Evolutionary conservation across 2,888 invertebrate genomes (phyloP), one percentile per base, ranked within the genome.

Genomic region (Scaptomyza polygonia): DNA sequence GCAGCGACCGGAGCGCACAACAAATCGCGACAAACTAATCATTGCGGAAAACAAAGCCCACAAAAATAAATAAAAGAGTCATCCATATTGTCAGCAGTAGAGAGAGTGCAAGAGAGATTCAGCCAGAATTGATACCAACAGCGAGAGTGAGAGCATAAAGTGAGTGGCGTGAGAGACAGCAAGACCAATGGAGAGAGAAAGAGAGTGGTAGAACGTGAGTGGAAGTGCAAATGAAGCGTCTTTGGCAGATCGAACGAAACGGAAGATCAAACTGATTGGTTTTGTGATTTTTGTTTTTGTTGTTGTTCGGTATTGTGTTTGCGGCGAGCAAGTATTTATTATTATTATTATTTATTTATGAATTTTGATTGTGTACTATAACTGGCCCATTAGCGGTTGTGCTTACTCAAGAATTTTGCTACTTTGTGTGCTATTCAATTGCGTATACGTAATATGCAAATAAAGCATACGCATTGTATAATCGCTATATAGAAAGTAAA

Each of bases 21-120:
- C 45, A 57, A 67, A 81, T 54, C 49, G 66, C 77, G 70, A 73
- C 76, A 69, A 81, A 82, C 82, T 87, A 81, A 84, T 65, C 64
- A 39, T 9, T 2, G 39, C 16, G 70, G 39, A 14, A 64, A 57
- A 54, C 57, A 59, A 34, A 45, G 49, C 54, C 16, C 39, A 39
- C 49, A 61, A 25, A 25, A 32, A 53, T 49, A 53, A 48, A 34
- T 6, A 6, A 34, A 66, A 62, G 58, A 74, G 67, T 53, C 78
- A 63, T 61, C 55, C 66, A 55, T 55, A 71, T 63, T 63, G 65
- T 56, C 66, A 51, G 42, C 39, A 47, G 49, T 30, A 40, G n/a
- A 45, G 47, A 16, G 25, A 18, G 45, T 39, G 54, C 21, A 29
- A 16, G 36, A 16, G 18, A 32, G 30, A 48, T 44, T 14, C 6